Percentiles rank a stretch among this genome's conserved stretches.
phyloP scores from a whole-genome alignment of 2,888 invertebrate species.

The Drosophila niveifrons region DNA sequence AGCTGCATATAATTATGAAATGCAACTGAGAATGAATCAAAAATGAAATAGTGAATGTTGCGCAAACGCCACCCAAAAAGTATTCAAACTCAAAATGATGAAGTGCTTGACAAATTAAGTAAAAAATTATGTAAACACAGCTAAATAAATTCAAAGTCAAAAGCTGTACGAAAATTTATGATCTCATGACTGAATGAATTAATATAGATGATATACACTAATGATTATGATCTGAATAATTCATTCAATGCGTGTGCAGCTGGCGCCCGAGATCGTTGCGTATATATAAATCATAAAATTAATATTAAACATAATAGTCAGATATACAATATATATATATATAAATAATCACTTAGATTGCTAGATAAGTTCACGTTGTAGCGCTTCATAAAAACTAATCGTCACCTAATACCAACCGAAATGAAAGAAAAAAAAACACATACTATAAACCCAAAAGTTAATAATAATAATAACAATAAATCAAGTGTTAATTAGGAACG shows the following conservation, averaged over 20 bases:
- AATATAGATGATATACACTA: neutral
- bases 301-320: slow-evolving; percentile 7
- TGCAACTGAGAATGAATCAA: neutral
- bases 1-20: slow-evolving; percentile 5
- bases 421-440: slow-evolving; percentile 20
- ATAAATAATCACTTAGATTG: slow-evolving; percentile 47
- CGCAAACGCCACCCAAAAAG: slow-evolving; percentile 6
- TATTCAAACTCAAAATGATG: neutral
- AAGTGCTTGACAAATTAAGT: neutral
- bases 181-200: slow-evolving; percentile 36
- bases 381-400: slow-evolving; percentile 58
- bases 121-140: neutral
- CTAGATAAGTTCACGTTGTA: slow-evolving; percentile 76
- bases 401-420: slow-evolving; percentile 47
- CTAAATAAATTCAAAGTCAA: neutral
- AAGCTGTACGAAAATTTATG: neutral
- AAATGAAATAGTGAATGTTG: neutral
- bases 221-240: slow-evolving; percentile 27
- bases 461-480: slow-evolving; percentile 24
- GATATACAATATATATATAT: neutral
- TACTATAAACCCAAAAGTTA: slow-evolving; percentile 34
- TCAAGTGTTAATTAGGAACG: slow-evolving; percentile 67
- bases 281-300: slow-evolving; percentile 14
- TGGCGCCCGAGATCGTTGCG: slow-evolving; percentile 52
- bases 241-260: slow-evolving; percentile 33